These are phyloP conservation scores for Macrochelys suwanniensis DNA, from an alignment of 2,797 vertebrate species.

Conservation along the genomic window DNA sequence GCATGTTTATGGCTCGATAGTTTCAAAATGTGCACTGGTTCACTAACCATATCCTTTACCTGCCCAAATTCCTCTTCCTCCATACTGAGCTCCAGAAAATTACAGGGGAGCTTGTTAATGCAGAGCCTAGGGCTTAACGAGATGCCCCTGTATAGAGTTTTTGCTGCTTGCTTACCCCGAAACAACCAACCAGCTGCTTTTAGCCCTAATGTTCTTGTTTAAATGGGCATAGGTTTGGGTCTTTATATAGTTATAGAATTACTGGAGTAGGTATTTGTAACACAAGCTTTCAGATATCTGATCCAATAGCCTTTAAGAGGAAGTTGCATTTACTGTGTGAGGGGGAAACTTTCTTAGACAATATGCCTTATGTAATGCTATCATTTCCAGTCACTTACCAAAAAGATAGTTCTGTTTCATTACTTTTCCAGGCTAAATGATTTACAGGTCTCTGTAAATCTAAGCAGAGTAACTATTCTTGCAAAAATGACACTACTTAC, in stretches of 20 bases:
- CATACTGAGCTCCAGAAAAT: background rate
- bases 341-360: background rate
- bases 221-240: background rate
- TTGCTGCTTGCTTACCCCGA: background rate
- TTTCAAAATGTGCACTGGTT: background rate
- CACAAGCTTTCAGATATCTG: background rate
- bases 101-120: background rate
- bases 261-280: background rate
- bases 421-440: background rate
- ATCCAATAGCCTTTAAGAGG: background rate
- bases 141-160: background rate
- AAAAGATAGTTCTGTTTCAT: background rate
- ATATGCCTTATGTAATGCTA: background rate
- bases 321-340: background rate
- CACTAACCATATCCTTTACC: background rate
- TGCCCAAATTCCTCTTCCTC: background rate
- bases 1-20: background rate
- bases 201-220: background rate
- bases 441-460: background rate
- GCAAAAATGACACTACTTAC: background rate
- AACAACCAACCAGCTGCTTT: background rate
- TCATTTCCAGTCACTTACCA: background rate
- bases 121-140: background rate
- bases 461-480: background rate
- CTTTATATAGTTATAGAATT: background rate